phyloP scores from a whole-genome alignment of 1,140 invertebrate species.

The Diachasma alloeum region DNA sequence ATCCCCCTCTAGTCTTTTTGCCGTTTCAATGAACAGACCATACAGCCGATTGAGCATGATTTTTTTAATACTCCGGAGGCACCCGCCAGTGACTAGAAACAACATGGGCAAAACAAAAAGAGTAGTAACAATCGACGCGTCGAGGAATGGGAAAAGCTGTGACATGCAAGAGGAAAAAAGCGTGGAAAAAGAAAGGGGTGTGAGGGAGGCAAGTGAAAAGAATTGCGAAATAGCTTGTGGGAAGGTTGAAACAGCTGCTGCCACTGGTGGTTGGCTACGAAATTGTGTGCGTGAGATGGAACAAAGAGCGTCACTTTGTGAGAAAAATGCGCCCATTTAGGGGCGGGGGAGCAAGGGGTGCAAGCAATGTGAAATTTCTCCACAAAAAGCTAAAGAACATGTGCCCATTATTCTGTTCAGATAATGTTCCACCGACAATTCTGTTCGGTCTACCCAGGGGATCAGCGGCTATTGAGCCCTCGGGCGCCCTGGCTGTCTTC shows the following conservation, averaged over 20 bases:
- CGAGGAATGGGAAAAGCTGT: neutral
- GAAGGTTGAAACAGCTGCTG: conserved; percentile 9
- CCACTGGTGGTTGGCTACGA: conserved; percentile 5
- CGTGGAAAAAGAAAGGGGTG: neutral
- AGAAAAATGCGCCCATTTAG: neutral
- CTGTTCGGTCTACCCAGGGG: conserved; percentile 80
- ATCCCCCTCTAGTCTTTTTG: neutral
- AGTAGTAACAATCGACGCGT: neutral
- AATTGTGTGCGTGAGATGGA: conserved; percentile 29
- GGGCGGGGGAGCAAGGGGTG: neutral
- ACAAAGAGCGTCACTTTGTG: conserved; percentile 20
- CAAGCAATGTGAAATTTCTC: neutral
- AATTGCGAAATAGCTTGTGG: conserved; percentile 26
- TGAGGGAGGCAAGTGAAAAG: conserved; percentile 18
- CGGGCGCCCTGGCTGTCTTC: conserved; percentile 80
- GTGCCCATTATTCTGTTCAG: conserved; percentile 59
- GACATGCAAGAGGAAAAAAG: conserved; percentile 13
- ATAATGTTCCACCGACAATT: conserved; percentile 85
- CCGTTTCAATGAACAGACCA: neutral
- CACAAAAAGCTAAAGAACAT: neutral
- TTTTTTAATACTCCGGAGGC: neutral
- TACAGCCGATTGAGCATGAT: neutral
- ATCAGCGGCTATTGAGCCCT: conserved; percentile 80
- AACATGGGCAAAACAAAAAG: neutral
- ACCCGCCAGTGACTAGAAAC: neutral